A percentile compares a stretch with the other conserved stretches of the same genome.
Conservation (phyloP, 2,797 vertebrate species). For the Cossypha heuglini region DNA sequence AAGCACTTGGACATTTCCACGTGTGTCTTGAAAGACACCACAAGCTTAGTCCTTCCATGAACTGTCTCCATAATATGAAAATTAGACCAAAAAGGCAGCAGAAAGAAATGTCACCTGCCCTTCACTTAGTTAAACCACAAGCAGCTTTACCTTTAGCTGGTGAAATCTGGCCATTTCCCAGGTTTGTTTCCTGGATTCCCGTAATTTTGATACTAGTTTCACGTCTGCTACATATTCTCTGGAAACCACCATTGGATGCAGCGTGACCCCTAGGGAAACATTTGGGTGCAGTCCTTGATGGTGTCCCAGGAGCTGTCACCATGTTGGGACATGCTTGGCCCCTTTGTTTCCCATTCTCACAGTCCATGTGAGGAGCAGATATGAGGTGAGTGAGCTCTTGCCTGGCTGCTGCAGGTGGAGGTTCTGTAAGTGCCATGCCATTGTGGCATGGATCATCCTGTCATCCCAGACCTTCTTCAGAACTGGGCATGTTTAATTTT, state of each 20-base stretch:
- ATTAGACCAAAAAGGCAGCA: background rate
- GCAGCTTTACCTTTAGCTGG: background rate
- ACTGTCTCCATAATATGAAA: background rate
- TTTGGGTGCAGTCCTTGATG: background rate
- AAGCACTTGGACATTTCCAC: background rate
- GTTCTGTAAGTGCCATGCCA: accelerated
- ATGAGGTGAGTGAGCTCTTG: background rate
- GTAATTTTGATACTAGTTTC: background rate
- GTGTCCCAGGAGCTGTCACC: background rate
- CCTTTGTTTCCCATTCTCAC: background rate
- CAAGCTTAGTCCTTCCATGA: background rate
- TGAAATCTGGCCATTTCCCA: background rate
- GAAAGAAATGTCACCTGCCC: background rate
- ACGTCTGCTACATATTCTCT: background rate
- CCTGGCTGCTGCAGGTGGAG: background rate
- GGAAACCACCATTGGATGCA: background rate
- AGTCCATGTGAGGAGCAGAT: accelerated
- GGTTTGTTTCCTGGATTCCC: background rate
- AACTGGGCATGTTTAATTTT: background rate
- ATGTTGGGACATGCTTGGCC: accelerated
- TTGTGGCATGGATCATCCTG: background rate
- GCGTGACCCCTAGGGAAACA: background rate
- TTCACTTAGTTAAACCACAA: background rate
- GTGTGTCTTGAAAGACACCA: background rate
- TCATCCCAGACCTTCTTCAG: background rate